Evolutionary conservation across 2,113 vertebrate genomes (phyloP).

Genomic region (Australoheros scitulus): DNA sequence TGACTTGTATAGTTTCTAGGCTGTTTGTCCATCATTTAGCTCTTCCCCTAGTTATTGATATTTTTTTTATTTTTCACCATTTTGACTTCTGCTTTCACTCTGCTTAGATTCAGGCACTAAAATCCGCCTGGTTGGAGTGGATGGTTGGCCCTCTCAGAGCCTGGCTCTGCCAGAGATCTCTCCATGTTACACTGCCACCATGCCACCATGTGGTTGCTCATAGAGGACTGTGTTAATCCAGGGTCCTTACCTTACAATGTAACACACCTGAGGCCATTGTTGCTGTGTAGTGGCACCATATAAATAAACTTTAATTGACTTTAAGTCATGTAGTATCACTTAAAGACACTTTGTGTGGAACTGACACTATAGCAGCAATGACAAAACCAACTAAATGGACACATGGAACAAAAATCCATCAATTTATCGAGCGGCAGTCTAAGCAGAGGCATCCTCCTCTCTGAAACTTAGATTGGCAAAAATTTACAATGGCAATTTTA

Average conservation of each 20-base stretch:
- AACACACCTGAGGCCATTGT: background rate
- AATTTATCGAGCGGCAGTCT: too few species aligned
- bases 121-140: rapidly evolving
- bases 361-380: background rate
- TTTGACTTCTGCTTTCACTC: background rate
- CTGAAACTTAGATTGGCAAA: too few species aligned
- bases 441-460: background rate
- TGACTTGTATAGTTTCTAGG: background rate
- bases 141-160: background rate
- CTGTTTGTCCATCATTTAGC: background rate
- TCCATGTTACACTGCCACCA: background rate
- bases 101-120: background rate
- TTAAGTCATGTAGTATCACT: background rate
- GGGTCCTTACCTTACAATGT: background rate
- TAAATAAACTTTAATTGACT: background rate
- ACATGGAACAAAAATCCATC: background rate
- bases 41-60: background rate
- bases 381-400: background rate
- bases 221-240: background rate
- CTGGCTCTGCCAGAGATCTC: background rate
- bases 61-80: rapidly evolving
- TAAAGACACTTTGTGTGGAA: background rate
- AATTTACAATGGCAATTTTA: background rate
- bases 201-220: background rate
- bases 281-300: rapidly evolving